These are phyloP conservation scores for Alauda arvensis DNA, from an alignment of 2,797 vertebrate species.

Conservation along the genomic window DNA sequence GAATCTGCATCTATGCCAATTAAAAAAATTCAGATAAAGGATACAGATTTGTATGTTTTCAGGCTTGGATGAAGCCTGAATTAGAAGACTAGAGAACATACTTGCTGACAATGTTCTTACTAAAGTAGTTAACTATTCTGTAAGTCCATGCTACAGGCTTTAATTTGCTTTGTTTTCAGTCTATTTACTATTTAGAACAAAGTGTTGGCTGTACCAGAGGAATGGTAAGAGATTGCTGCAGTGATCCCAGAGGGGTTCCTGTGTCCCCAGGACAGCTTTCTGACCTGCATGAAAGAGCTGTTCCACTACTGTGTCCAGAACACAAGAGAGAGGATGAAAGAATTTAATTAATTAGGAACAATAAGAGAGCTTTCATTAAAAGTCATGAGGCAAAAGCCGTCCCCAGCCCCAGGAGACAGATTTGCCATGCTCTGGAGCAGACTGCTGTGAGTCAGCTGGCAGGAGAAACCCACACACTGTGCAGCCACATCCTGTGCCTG, in stretches of 20 bases:
- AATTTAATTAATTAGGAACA: conserved; percentile 45
- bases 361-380: conserved; percentile 34
- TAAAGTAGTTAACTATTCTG: neutral
- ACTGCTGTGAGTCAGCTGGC: conserved; percentile 46
- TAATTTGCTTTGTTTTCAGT: conserved; percentile 2
- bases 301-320: conserved; percentile 6
- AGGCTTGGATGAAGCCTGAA: neutral
- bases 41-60: neutral
- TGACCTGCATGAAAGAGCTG: neutral
- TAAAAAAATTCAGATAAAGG: neutral
- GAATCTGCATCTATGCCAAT: neutral
- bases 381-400: conserved; percentile 36
- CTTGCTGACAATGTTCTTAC: neutral
- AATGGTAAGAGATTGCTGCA: neutral
- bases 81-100: neutral
- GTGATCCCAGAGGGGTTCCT: conserved; percentile 6
- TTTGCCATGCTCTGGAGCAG: conserved; percentile 28
- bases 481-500: conserved; percentile 17
- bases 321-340: conserved; percentile 14
- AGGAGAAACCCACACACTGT: neutral
- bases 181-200: conserved; percentile 13
- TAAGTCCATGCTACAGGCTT: neutral
- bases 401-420: conserved; percentile 40
- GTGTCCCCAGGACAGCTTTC: conserved; percentile 27
- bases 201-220: neutral